Conservation (phyloP, 2,113 vertebrate genomes). For the Amia ocellicauda region DNA sequence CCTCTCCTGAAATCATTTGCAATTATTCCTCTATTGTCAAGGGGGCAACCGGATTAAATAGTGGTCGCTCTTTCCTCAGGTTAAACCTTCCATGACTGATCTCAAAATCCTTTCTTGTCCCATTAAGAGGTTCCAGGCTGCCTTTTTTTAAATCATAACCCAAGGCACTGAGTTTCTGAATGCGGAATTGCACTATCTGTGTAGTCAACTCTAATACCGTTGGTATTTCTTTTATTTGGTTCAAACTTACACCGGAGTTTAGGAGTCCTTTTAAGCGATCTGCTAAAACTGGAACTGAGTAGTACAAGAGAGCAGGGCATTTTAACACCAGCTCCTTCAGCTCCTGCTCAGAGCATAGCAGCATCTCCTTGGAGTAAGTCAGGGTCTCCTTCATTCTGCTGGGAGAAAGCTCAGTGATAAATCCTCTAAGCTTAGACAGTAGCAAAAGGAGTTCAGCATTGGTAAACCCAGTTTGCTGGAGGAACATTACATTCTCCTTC, state of each 20-base stretch:
- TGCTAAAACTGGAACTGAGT: constrained; percentile 69
- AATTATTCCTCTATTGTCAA: constrained; percentile 35
- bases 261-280: constrained; percentile 73
- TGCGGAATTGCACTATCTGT: constrained; percentile 79
- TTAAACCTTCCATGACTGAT: constrained; percentile 71
- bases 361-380: constrained; percentile 64
- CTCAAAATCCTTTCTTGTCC: constrained; percentile 93
- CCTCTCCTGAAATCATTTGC: no score
- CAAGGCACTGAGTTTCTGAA: constrained; percentile 68
- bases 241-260: constrained; percentile 70
- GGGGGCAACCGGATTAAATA: constrained; percentile 91
- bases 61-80: constrained; percentile 71
- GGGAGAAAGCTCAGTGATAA: constrained; percentile 79
- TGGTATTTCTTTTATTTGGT: constrained; percentile 74
- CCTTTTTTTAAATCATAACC: constrained; percentile 71
- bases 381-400: constrained; percentile 68
- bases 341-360: constrained; percentile 72
- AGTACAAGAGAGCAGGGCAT: constrained; percentile 83
- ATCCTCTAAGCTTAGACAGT: constrained; percentile 82
- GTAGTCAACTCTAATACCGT: constrained; percentile 81
- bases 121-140: constrained; percentile 69
- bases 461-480: constrained; percentile 71
- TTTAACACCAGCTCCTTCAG: constrained; percentile 71
- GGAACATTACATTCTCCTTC: constrained; percentile 72
- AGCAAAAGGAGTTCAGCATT: constrained; percentile 75